Percentiles rank a stretch among this genome's conserved stretches.
Conservation (phyloP, 2,113 vertebrate genomes). For the Proterorhinus semilunaris region DNA sequence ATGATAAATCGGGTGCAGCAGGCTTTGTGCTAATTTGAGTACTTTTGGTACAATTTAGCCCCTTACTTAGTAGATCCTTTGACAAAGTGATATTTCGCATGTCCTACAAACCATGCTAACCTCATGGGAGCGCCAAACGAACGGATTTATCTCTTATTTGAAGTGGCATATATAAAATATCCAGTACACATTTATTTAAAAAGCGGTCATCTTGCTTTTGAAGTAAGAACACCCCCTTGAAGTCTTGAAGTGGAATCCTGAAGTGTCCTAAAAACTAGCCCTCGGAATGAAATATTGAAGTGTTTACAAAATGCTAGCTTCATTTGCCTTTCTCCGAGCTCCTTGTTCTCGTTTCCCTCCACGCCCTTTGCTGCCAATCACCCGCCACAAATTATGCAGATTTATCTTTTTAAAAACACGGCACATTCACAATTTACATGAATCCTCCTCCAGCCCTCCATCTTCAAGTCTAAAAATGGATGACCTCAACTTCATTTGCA, state of each 20-base stretch:
- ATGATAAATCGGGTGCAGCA: too few relatives aligned
- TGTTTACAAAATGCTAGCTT: slow-evolving; percentile 51
- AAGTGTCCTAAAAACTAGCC: slow-evolving; percentile 25
- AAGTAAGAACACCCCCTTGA: neutral
- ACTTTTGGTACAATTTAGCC: too few relatives aligned
- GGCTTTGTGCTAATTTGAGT: too few relatives aligned
- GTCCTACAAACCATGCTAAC: too few relatives aligned
- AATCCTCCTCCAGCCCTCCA: slow-evolving; percentile 6
- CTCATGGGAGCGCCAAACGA: neutral
- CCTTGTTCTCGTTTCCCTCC: slow-evolving; percentile 48
- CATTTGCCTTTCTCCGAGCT: slow-evolving; percentile 28
- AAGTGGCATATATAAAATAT: neutral
- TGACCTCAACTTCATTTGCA: slow-evolving; percentile 55
- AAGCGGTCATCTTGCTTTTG: neutral
- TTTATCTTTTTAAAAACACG: slow-evolving; percentile 61
- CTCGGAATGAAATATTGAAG: slow-evolving; percentile 45
- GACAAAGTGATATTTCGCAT: too few relatives aligned
- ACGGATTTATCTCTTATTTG: neutral
- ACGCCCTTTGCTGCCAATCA: slow-evolving; percentile 72
- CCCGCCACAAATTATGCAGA: slow-evolving; percentile 71
- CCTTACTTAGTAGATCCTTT: too few relatives aligned
- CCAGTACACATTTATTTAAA: neutral
- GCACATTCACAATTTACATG: slow-evolving; percentile 50
- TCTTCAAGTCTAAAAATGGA: slow-evolving; percentile 36
- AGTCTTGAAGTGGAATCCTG: slow-evolving; percentile 1